Percentiles rank a stretch among this genome's conserved stretches.
These are phyloP conservation scores for Phaethon lepturus DNA, from an alignment of 2,113 vertebrate genomes.

Conservation along the genomic window DNA sequence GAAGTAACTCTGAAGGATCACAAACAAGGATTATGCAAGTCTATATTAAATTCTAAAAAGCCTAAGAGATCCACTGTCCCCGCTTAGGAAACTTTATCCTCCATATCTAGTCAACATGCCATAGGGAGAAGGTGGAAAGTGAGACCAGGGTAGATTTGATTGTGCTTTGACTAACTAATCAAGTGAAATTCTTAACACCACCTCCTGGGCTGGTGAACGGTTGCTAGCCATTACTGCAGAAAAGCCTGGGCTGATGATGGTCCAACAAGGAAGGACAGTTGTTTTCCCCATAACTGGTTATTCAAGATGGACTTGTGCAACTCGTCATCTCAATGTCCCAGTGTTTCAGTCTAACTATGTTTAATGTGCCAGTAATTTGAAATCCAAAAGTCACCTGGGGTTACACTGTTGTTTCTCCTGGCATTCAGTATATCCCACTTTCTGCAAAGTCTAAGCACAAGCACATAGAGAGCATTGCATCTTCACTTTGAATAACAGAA, in stretches of 20 bases:
- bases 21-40: not conserved
- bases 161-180: not conserved
- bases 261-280: not conserved
- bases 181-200: not conserved
- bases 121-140: not conserved
- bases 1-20: not conserved
- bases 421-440: not conserved
- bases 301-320: not conserved
- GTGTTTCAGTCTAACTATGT: not conserved
- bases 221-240: not conserved
- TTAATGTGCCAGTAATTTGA: conserved; percentile 31
- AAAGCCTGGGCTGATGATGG: not conserved
- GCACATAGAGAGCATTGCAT: not conserved
- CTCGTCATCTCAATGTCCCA: not conserved
- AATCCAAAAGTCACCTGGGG: not conserved
- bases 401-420: not conserved
- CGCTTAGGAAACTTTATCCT: not conserved
- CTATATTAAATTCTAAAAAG: not conserved
- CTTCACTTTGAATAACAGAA: not conserved
- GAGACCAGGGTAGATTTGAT: not conserved
- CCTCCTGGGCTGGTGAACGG: not conserved
- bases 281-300: not conserved
- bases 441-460: not conserved
- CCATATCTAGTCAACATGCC: not conserved
- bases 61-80: not conserved